Base-by-base conservation (phyloP, 1,140 invertebrate genomes). In the Drosophila erecta region DNA sequence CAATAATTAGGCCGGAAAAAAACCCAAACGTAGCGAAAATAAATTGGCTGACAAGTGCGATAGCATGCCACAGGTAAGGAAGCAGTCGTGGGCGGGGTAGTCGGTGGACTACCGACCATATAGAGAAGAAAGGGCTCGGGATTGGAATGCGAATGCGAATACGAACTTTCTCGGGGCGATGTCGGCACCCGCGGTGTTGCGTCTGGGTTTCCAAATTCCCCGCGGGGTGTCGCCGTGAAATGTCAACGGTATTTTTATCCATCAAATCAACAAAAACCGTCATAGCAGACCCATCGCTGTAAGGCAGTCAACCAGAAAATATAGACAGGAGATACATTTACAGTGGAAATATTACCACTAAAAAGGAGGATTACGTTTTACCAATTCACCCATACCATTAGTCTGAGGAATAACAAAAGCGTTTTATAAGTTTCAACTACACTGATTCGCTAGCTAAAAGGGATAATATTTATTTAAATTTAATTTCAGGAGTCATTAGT, bases 171-270 rank as follows among this genome's bases (percentile, higher is more conserved):
- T 50, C 43, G 55, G 55, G 50, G 38, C 40, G 40, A 20, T 14
- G 47, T 50, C 75, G 57, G 44, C 67, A 53, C 49, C 66, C 61
- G 58, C 30, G 61, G 53, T 60, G 70, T 67, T 61, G 44, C 69
- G 54, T 38, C 78, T 73, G 8, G 35, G 41, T 22, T 66, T 44
- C 44, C 35, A 41, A 54, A 5, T 24, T 40, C 54, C 38, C 43
- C 40, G 12, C 38, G 58, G 50, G 44, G 27, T 49, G 69, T 46
- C 43, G 50, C 69, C 71, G 49, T 44, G 56, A 86, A 86, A 87
- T 87, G 83, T 81, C 83, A 89, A 87, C 59, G 79, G 65, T 87
- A 86, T 86, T 86, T 87, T 83, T 86, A 87, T 75, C 69, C 57
- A 57, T 75, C 44, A 69, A 79, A 53, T 75, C 64, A 71, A 54